Evolutionary conservation across 1,140 invertebrate species (phyloP).

Genomic region (Caenorhabditis remanei): DNA sequence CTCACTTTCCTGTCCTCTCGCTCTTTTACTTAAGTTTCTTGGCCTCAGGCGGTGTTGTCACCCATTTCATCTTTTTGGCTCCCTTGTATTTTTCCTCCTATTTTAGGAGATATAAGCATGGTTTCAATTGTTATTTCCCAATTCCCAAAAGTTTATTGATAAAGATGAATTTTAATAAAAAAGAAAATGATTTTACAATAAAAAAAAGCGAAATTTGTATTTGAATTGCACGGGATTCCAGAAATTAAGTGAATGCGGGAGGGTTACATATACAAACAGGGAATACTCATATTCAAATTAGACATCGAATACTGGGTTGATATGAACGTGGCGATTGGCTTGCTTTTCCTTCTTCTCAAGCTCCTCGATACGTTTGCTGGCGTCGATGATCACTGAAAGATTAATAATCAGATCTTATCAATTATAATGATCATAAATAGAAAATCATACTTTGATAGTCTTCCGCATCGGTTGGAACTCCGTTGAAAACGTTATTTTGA

Average conservation of each 20-base stretch:
- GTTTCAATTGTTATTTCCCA: not conserved
- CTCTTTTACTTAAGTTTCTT: slow-evolving; percentile 34
- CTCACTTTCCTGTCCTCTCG: not conserved
- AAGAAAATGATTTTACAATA: not conserved
- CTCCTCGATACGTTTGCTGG: slow-evolving; percentile 22
- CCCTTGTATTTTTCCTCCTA: not conserved
- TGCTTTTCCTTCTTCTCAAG: slow-evolving; percentile 29
- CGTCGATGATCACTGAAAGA: slow-evolving; percentile 24
- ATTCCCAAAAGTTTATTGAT: slow-evolving; percentile 28
- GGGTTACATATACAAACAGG: slow-evolving; percentile 29
- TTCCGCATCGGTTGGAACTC: not conserved
- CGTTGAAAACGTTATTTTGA: not conserved
- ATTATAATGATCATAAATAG: too few relatives aligned
- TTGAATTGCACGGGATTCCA: not conserved
- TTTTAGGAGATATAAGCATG: not conserved
- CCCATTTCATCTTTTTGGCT: slow-evolving; percentile 24
- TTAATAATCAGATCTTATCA: not conserved
- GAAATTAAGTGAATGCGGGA: not conserved
- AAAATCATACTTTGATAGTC: slow-evolving; percentile 34
- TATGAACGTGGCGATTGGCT: slow-evolving; percentile 14
- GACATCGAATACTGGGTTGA: slow-evolving; percentile 21
- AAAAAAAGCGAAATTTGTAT: slow-evolving; percentile 6
- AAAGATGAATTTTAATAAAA: not conserved
- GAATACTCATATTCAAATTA: not conserved
- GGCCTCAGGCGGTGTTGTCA: slow-evolving; percentile 25